Evolutionary conservation across 2,113 vertebrate genomes (phyloP), one percentile per base, ranked within the genome.

Genomic region (Athene cunicularia): DNA sequence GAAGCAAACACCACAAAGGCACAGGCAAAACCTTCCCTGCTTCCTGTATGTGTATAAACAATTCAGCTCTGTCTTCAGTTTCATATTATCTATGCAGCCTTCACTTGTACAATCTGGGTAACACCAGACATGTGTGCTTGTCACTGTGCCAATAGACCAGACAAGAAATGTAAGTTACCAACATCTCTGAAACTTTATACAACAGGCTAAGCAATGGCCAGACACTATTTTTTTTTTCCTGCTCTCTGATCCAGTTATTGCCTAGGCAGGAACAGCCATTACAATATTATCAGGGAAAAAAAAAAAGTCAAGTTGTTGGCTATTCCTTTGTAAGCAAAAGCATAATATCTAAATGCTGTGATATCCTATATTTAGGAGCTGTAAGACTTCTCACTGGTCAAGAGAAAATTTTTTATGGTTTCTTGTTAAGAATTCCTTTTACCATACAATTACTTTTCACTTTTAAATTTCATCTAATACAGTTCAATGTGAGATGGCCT

Each of bases 1-100:
- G 72, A 94, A 33, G 53, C 60, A 75, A 86, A 79, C 64, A 68
- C 33, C 15, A 93, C 80, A 94, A 83, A 95, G 60, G 89, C 86
- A 91, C 23, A 91, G 58, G 72, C 96, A 87, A 95, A 92, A 92
- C 56, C 53, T 62, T 75, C 41, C 20, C n/a, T 28, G 8, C 53
- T 90, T 89, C 86, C 74, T 90, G 77, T 88, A 37, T 64, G 49
- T 14, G 76, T 45, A 60, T 85, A 95, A 96, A 97, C 95, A 94
- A 90, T 72, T 86, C 81, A 62, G 45, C 58, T 90, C 66, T 93
- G 70, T 60, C 66, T 90, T 89, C 19, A 76, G 85, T 88, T 96
- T 90, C 59, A 8, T 74, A 76, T 45, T 70, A 35, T 80, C 33
- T 75, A 80, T 28, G 45, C 66, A 77, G 39, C 33, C 71, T 24